Conservation (phyloP, 1,140 invertebrate species). For the Zaprionus ornatus region DNA sequence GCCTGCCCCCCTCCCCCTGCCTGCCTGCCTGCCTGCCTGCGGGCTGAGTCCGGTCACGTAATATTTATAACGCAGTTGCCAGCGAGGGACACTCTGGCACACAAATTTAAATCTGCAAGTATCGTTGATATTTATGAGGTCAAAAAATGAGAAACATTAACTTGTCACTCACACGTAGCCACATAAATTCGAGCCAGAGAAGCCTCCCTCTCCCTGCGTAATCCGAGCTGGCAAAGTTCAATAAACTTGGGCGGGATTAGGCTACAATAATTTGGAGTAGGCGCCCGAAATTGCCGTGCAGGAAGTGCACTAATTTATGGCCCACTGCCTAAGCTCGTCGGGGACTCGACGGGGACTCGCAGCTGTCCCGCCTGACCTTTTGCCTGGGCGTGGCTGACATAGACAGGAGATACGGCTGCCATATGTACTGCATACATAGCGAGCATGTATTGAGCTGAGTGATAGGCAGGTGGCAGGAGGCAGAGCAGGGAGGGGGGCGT, state of each 20-base stretch:
- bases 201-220: conserved; percentile 26
- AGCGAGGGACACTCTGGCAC: neutral
- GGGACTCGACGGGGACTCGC: neutral
- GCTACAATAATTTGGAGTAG: conserved; percentile 35
- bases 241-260: conserved; percentile 53
- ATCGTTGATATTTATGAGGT: conserved; percentile 56
- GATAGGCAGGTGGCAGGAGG: conserved; percentile 6
- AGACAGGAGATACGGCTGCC: conserved; percentile 51
- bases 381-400: conserved; percentile 38
- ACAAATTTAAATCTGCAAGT: conserved; percentile 58
- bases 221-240: conserved; percentile 75
- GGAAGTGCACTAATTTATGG: conserved; percentile 74
- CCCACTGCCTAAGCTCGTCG: conserved; percentile 9
- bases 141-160: conserved; percentile 68
- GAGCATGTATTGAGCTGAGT: neutral
- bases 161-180: conserved; percentile 77
- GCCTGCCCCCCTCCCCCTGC: too few relatives aligned
- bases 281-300: conserved; percentile 26
- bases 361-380: conserved; percentile 30
- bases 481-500: neutral
- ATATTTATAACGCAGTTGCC: conserved; percentile 64
- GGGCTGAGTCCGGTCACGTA: conserved; percentile 33
- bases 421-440: neutral
- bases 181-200: conserved; percentile 56
- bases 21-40: neutral